Evolutionary conservation across 2,888 invertebrate genomes (phyloP), one percentile per base, ranked within the genome.

Genomic region (Himalopsyche anomala): DNA sequence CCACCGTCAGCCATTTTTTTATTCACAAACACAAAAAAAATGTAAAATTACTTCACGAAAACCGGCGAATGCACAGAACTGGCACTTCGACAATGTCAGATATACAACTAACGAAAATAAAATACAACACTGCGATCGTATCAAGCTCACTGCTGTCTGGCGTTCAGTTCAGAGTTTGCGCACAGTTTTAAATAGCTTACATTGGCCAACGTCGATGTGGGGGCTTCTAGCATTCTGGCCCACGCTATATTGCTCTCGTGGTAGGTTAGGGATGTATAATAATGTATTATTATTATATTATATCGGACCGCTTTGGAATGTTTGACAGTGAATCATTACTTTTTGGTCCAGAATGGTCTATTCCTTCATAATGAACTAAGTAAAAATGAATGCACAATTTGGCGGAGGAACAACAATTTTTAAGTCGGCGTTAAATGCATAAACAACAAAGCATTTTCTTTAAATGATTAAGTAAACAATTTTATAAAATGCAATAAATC

Each of bases 1-100:
- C 95, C 94, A 94, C 96, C 94, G 94, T 97, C 96, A 91, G 97
- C 96, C 97, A 97, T 97, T 94, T 91, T 51, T 92, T 85, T 88
- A 83, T 87, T 79, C 85, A 85, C 85, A 84, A 81, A 62, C 87
- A 85, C 87, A 87, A 85, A 85, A 86, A 79, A 56, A 54, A 51
- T 54, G 81, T 54, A 81, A 74, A 51, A 82, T 38, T 69, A 11
- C 55, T 79, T 80, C 69, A 36, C 36, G 82, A 80, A 69, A 69
- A 79, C 80, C 55, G 54, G 82, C 80, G 82, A 81, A 81, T 55
- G 45, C 62, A 40, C 42, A 90, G 90, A 90, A 91, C 90, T 91
- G 90, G 91, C 91, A 91, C 91, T 92, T 91, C 92, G 84, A 90
- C 90, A 91, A 92, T 90, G 92, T 91, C 93, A 81, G 84, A 84